These are phyloP conservation scores for Myotis pilosus DNA, from an alignment of 2,797 vertebrate genomes.

Conservation along the genomic window DNA sequence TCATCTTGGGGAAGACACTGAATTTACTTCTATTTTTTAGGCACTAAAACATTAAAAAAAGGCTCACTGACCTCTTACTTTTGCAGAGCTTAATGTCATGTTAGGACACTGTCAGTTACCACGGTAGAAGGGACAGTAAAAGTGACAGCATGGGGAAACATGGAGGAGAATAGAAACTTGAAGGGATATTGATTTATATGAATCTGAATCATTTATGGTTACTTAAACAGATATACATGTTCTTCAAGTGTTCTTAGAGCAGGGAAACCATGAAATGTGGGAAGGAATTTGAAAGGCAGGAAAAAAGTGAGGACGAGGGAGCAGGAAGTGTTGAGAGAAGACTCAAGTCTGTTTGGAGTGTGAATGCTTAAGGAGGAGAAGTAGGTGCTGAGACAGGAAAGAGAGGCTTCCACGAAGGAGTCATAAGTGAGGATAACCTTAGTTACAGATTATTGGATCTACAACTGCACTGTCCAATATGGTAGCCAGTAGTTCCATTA, in stretches of 20 bases:
- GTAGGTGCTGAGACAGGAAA: background rate
- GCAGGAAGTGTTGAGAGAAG: background rate
- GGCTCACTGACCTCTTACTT: background rate
- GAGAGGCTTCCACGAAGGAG: background rate
- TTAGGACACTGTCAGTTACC: background rate
- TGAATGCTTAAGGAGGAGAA: background rate
- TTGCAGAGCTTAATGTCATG: background rate
- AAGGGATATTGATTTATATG: background rate
- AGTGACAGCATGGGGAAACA: background rate
- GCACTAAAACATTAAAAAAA: background rate
- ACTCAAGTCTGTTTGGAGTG: background rate
- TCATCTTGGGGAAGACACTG: background rate
- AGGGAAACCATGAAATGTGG: background rate
- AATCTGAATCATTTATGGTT: background rate
- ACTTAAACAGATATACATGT: conserved; percentile 8
- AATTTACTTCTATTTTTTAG: background rate
- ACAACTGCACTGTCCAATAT: background rate
- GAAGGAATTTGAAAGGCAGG: background rate
- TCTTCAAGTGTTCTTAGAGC: background rate
- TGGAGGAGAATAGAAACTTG: background rate
- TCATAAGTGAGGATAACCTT: background rate
- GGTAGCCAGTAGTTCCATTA: background rate
- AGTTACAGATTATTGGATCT: background rate
- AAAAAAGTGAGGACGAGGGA: background rate
- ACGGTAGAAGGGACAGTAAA: background rate